Percentiles rank a stretch among this genome's conserved stretches.
These are phyloP conservation scores for Calonectris borealis DNA, from an alignment of 2,113 vertebrate species.

Conservation along the genomic window DNA sequence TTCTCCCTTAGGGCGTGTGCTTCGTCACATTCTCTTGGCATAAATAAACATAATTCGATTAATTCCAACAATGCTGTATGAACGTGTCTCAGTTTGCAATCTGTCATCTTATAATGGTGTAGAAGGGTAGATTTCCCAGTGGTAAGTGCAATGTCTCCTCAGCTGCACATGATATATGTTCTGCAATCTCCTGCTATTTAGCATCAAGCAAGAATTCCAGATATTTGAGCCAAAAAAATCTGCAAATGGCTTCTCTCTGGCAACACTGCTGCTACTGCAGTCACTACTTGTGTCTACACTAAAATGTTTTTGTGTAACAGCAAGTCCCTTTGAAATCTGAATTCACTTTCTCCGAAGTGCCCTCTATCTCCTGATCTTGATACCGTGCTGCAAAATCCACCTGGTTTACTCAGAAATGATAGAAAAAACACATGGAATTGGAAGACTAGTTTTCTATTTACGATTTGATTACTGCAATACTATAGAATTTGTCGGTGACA, in stretches of 20 bases:
- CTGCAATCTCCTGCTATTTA: not conserved
- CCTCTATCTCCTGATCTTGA: not conserved
- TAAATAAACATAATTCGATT: not conserved
- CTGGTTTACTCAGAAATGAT: not conserved
- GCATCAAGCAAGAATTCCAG: not conserved
- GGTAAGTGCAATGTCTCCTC: not conserved
- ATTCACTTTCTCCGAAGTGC: not conserved
- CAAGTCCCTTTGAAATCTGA: not conserved
- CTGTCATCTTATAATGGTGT: not conserved
- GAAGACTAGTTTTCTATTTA: not conserved
- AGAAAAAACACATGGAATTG: not conserved
- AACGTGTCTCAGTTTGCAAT: not conserved
- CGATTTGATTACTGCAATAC: not conserved
- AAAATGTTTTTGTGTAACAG: not conserved
- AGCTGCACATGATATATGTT: not conserved
- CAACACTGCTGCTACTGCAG: not conserved
- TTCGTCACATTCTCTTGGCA: not conserved
- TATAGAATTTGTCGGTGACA: not conserved
- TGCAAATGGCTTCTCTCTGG: not conserved
- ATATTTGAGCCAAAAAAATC: not conserved
- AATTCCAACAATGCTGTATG: not conserved
- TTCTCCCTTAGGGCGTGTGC: not conserved
- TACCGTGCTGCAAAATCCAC: not conserved
- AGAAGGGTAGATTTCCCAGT: not conserved
- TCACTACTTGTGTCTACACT: not conserved